These are phyloP conservation scores for Mythimna vitellina DNA, from an alignment of 2,888 invertebrate species.

Conservation along the genomic window DNA sequence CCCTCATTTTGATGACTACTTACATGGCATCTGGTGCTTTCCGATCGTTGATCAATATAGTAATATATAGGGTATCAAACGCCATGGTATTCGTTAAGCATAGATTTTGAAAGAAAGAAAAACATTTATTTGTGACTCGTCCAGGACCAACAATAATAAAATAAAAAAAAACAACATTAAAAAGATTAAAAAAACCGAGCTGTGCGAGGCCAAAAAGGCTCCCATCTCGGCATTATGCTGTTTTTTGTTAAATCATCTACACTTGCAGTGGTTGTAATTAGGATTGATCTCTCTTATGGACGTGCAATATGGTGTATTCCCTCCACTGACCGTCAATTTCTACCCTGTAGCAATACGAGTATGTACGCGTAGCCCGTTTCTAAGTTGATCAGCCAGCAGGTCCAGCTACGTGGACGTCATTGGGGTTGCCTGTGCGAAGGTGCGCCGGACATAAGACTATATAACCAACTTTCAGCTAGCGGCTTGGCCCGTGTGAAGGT, in stretches of 20 bases:
- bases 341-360: neutral
- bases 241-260: slow-evolving; percentile 2
- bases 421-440: neutral
- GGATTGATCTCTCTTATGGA: neutral
- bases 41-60: slow-evolving; percentile 14
- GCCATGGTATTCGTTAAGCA: neutral
- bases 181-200: too few relatives aligned
- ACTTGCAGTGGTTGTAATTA: too few relatives aligned
- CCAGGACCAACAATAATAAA: too few relatives aligned
- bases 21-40: slow-evolving; percentile 12
- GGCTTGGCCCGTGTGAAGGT: neutral
- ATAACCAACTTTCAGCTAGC: too few relatives aligned
- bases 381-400: neutral
- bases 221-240: too few relatives aligned
- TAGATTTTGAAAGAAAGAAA: neutral
- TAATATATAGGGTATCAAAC: slow-evolving; percentile 14
- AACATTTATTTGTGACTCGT: too few relatives aligned
- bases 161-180: too few relatives aligned
- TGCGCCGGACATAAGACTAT: neutral
- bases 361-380: neutral
- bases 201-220: too few relatives aligned
- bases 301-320: neutral
- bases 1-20: slow-evolving; percentile 26
- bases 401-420: too few relatives aligned
- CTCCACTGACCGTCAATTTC: neutral